phyloP scores from a whole-genome alignment of 2,888 invertebrate genomes.

The Lasioglossum leucozonium region DNA sequence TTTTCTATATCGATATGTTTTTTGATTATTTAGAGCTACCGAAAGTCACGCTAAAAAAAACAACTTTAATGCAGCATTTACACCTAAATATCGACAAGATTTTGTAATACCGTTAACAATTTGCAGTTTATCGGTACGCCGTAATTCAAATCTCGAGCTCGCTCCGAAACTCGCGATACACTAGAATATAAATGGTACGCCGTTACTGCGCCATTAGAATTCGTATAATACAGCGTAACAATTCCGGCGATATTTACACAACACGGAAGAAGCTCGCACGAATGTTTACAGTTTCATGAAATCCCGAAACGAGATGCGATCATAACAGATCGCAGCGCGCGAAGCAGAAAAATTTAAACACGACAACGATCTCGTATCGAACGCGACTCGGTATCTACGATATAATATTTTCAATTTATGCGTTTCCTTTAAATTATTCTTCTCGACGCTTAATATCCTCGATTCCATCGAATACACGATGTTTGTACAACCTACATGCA shows the following conservation, averaged over 20 bases:
- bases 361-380: background rate
- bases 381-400: background rate
- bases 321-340: background rate
- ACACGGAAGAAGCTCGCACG: background rate
- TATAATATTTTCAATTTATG: background rate
- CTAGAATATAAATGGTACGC: background rate
- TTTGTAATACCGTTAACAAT: too few relatives aligned
- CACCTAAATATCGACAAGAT: too few relatives aligned
- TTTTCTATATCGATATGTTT: too few relatives aligned
- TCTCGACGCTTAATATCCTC: background rate
- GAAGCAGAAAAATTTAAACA: background rate
- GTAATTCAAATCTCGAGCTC: too few relatives aligned
- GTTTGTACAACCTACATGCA: background rate
- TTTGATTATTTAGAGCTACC: too few relatives aligned
- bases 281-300: background rate
- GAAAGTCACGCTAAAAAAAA: too few relatives aligned
- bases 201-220: background rate
- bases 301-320: background rate
- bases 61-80: too few relatives aligned
- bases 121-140: too few relatives aligned
- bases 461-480: background rate
- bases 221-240: background rate
- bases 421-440: background rate
- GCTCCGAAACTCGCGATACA: background rate
- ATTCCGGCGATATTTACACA: background rate